phyloP scores from a whole-genome alignment of 2,113 vertebrate species.

The Oreochromis tanganicae region DNA sequence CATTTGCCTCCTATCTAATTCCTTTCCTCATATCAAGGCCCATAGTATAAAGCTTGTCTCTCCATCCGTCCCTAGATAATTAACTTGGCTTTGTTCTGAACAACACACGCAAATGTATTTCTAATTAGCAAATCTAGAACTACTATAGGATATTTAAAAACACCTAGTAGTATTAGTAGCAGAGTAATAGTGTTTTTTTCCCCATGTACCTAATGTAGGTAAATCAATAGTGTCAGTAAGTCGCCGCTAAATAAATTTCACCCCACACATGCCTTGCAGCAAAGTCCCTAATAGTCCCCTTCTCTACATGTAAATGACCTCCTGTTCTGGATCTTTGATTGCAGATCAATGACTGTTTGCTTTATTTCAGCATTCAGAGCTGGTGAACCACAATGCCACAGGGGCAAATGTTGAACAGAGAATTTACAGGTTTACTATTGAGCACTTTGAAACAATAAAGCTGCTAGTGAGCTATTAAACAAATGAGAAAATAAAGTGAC shows the following conservation, averaged over 20 bases:
- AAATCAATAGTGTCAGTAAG: constrained; percentile 74
- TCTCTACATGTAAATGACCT: constrained; percentile 85
- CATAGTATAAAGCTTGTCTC: not conserved
- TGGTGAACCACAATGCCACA: constrained; percentile 81
- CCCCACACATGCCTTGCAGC: constrained; percentile 74
- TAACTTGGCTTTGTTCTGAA: constrained; percentile 34
- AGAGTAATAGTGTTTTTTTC: not conserved
- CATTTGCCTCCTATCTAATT: constrained; percentile 50
- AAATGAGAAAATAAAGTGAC: constrained; percentile 86
- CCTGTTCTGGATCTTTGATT: constrained; percentile 78
- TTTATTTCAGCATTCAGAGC: constrained; percentile 87
- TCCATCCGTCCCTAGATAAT: constrained; percentile 32
- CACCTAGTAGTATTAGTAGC: not conserved
- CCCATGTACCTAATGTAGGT: constrained; percentile 29
- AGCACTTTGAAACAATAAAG: constrained; percentile 89
- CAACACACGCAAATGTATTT: constrained; percentile 46
- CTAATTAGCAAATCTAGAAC: constrained; percentile 41
- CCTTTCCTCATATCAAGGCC: constrained; percentile 25
- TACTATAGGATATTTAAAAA: not conserved
- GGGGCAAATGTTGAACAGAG: constrained; percentile 84
- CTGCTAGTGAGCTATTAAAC: constrained; percentile 83
- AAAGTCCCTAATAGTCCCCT: constrained; percentile 74
- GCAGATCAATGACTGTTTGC: constrained; percentile 72
- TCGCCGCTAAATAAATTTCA: constrained; percentile 77
- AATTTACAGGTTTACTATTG: constrained; percentile 85